phyloP scores from a whole-genome alignment of 64 coral and sea anemone genomes.

The Pachyseris speciosa region DNA sequence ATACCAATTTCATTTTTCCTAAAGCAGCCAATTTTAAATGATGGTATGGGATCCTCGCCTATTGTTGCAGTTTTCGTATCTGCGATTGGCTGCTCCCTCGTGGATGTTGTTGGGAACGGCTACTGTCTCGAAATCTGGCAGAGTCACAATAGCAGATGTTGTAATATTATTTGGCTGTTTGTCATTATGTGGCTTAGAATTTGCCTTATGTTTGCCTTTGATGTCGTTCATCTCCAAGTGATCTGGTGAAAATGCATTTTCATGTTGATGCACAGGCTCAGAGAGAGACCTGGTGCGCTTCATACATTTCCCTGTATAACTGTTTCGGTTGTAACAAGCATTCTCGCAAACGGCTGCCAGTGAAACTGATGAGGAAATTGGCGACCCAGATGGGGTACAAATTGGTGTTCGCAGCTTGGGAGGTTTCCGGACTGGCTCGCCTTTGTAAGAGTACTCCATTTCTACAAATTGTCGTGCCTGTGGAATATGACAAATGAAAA shows the following conservation, averaged over 20 bases:
- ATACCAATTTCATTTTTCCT: constrained; percentile 16
- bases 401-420: constrained; percentile 81
- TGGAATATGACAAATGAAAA: neutral
- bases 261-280: constrained; percentile 88
- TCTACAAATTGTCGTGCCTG: constrained; percentile 98
- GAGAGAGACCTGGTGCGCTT: constrained; percentile 89
- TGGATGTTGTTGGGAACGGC: constrained; percentile 90
- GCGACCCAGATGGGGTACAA: constrained; percentile 98
- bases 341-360: constrained; percentile 88
- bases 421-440: constrained; percentile 76
- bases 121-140: constrained; percentile 93
- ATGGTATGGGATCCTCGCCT: constrained; percentile 42
- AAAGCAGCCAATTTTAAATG: constrained; percentile 34
- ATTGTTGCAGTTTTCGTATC: constrained; percentile 88
- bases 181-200: constrained; percentile 58
- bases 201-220: constrained; percentile 69
- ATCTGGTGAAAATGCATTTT: constrained; percentile 68
- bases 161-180: constrained; percentile 83
- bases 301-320: constrained; percentile 80
- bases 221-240: constrained; percentile 95
- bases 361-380: constrained; percentile 88
- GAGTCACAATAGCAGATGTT: constrained; percentile 87
- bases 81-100: constrained; percentile 43
- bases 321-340: constrained; percentile 93
- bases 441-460: constrained; percentile 96